These are phyloP conservation scores for Drosophila testacea DNA, from an alignment of 2,888 invertebrate genomes.

Conservation along the genomic window DNA sequence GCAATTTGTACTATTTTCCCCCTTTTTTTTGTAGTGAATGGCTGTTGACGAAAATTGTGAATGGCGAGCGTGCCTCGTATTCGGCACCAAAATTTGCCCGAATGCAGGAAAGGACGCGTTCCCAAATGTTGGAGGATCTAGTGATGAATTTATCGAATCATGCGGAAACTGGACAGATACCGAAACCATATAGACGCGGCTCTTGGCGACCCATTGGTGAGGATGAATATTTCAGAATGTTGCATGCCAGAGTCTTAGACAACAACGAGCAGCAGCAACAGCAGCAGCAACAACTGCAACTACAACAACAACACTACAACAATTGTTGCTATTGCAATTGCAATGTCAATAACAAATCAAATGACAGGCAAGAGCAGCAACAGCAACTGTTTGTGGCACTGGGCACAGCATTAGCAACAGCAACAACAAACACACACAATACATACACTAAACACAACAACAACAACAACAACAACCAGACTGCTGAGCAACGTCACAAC, in stretches of 20 bases:
- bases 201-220: slow-evolving; percentile 96
- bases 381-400: slow-evolving; percentile 27
- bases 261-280: slow-evolving; percentile 57
- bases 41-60: slow-evolving; percentile 96
- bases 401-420: slow-evolving; percentile 34
- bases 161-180: slow-evolving; percentile 97
- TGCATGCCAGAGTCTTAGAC: slow-evolving; percentile 83
- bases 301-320: slow-evolving; percentile 41
- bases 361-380: slow-evolving; percentile 28
- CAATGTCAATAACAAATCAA: slow-evolving; percentile 35
- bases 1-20: neutral
- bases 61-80: slow-evolving; percentile 96
- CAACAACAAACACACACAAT: slow-evolving; percentile 43
- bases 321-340: slow-evolving; percentile 63
- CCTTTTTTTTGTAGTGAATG: slow-evolving; percentile 88
- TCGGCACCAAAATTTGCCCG: slow-evolving; percentile 97
- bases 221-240: slow-evolving; percentile 84
- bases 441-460: slow-evolving; percentile 40
- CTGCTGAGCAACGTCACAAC: slow-evolving; percentile 14
- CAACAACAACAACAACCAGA: slow-evolving; percentile 29
- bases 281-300: slow-evolving; percentile 33
- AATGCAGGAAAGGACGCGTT: slow-evolving; percentile 96
- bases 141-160: slow-evolving; percentile 97
- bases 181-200: slow-evolving; percentile 95
- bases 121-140: slow-evolving; percentile 97